These are phyloP conservation scores for Copsychus sechellarum DNA, from an alignment of 2,113 vertebrate species.

Conservation along the genomic window DNA sequence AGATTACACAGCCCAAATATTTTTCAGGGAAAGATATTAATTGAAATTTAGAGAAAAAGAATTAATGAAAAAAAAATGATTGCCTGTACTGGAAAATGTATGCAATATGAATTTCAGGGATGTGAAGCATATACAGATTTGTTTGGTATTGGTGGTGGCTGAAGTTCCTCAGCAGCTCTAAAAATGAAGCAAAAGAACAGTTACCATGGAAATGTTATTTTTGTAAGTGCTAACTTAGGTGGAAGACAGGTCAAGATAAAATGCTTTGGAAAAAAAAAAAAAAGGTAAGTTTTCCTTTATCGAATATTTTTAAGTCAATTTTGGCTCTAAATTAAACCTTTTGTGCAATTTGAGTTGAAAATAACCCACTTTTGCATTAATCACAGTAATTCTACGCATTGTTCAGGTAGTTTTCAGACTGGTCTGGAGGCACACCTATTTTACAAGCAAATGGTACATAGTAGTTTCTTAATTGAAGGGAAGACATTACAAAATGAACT, in stretches of 20 bases:
- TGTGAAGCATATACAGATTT: not conserved
- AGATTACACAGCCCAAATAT: not conserved
- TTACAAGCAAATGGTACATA: not conserved
- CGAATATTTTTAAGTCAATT: not conserved
- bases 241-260: conserved; percentile 54
- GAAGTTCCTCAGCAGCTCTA: conserved; percentile 41
- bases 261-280: not conserved
- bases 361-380: not conserved
- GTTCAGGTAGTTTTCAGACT: not conserved
- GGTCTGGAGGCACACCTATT: not conserved
- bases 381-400: accelerated
- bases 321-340: not conserved
- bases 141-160: conserved; percentile 8
- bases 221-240: conserved; percentile 39
- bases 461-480: not conserved
- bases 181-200: conserved; percentile 47
- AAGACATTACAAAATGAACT: not conserved
- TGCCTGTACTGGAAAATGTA: not conserved
- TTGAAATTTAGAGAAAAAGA: not conserved
- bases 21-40: not conserved
- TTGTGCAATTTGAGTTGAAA: not conserved
- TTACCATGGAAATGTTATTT: conserved; percentile 65
- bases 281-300: not conserved
- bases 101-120: not conserved
- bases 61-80: not conserved